Percentiles rank a stretch among this genome's conserved stretches.
phyloP scores from a whole-genome alignment of 2,113 vertebrate species.

The Cephalopholis sonnerati region DNA sequence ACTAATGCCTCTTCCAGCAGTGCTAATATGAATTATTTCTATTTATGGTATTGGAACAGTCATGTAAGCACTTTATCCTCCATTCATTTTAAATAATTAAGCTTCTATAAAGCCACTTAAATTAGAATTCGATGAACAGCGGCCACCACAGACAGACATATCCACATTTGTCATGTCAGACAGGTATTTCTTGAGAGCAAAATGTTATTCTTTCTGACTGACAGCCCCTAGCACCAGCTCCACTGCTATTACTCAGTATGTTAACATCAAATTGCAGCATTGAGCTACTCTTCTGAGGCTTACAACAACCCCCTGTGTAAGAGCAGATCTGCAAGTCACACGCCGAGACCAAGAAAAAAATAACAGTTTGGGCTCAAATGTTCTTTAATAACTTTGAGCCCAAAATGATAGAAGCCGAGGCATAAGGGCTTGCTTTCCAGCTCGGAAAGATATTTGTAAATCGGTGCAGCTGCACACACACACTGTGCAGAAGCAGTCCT shows the following conservation, averaged over 20 bases:
- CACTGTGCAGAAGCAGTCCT: conserved; percentile 47
- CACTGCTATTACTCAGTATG: conserved; percentile 8
- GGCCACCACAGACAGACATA: not conserved
- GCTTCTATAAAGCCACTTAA: conserved; percentile 9
- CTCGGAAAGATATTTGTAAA: conserved; percentile 52
- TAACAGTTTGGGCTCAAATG: conserved; percentile 10
- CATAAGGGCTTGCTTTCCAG: conserved; percentile 18
- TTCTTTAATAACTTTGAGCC: not conserved
- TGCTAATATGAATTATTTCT: conserved; percentile 42
- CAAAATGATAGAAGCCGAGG: not conserved
- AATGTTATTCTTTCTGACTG: not conserved
- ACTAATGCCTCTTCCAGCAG: conserved; percentile 11
- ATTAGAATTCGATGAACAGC: not conserved
- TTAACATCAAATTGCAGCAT: conserved; percentile 17
- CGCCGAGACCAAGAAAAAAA: not conserved
- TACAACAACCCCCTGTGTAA: not conserved
- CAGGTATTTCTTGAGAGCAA: conserved; percentile 13
- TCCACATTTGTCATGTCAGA: not conserved
- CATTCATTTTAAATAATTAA: conserved; percentile 30
- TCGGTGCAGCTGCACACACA: conserved; percentile 61
- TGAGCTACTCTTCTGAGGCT: not conserved
- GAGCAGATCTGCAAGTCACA: conserved; percentile 1
- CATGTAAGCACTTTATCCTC: not conserved
- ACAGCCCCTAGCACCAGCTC: not conserved
- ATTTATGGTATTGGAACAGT: conserved; percentile 11